Evolutionary conservation across 2,888 invertebrate genomes (phyloP), one percentile per base, ranked within the genome.

Genomic region (Ceriagrion tenellum): DNA sequence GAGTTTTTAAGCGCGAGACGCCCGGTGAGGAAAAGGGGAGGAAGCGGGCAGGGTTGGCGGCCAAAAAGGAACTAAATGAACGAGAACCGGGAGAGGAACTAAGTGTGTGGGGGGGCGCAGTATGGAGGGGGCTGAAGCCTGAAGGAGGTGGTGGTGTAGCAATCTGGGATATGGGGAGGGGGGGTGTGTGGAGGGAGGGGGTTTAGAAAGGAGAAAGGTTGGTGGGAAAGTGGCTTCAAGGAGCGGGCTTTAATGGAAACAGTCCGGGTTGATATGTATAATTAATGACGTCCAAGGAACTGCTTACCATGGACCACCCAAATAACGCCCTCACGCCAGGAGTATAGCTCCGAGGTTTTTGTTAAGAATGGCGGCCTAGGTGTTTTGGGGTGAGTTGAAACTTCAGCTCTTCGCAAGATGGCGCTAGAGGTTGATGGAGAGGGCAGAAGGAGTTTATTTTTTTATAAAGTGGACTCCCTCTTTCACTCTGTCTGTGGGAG

Each of bases 281-380:
- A 93, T 93, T 93, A 93, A 93, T 93, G 93, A 63, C 93, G 93
- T 93, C 69, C 93, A 40, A 40, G n/a, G 69, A 47, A 63, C 69
- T 74, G 47, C 93, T 74, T 74, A 47, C 69, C 16, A 74, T 93
- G 69, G 69, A 69, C 69, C 69, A 69, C 69, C 93, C 93, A 93
- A 93, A 93, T 93, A 47, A 74, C 69, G n/a, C n/a, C n/a, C n/a
- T n/a, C 69, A 47, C 26, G 26, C 30, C 30, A 81, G 13, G 59
- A 59, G 35, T 81, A 81, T 81, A 10, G 81, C 81, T 81, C 81
- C 81, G 81, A 81, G 81, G 81, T 81, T 35, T 81, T 81, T 81
- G 13, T n/a, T 81, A 81, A 81, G 81, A 35, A 81, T 35, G 69
- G 26, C n/a, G 35, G 81, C n/a, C n/a, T n/a, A 81, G 81, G 81